These are phyloP conservation scores for Parauchenoglanis punctatus DNA, from an alignment of 2,797 vertebrate species.

Conservation along the genomic window DNA sequence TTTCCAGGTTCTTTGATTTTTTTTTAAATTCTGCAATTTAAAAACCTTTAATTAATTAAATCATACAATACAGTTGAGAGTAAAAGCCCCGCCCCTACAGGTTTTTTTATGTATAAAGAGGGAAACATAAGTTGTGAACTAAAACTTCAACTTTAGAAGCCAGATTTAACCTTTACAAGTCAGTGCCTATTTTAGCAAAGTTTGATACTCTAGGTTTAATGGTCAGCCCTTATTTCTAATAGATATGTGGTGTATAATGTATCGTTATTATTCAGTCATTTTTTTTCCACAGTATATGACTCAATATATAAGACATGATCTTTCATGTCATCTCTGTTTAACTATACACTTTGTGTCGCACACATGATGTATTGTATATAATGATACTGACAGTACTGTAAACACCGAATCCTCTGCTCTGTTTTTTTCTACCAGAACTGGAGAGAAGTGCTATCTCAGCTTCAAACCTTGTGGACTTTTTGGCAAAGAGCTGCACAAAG, in stretches of 20 bases:
- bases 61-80: not conserved
- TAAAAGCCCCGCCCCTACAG: not conserved
- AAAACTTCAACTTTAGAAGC: not conserved
- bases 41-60: not conserved
- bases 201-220: not conserved
- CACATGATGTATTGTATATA: not conserved
- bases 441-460: constrained; percentile 90
- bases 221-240: not conserved
- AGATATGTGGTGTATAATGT: not conserved
- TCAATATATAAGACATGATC: not conserved
- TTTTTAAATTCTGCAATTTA: not conserved
- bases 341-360: not conserved
- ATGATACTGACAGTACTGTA: not conserved
- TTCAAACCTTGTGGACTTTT: constrained; percentile 98
- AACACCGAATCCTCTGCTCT: not conserved
- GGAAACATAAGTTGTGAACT: not conserved
- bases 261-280: not conserved
- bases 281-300: not conserved
- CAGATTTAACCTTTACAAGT: not conserved
- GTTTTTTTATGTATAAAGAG: not conserved
- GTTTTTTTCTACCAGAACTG: constrained; percentile 46
- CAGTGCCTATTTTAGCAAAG: not conserved
- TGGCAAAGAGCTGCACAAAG: constrained; percentile 97
- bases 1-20: not conserved
- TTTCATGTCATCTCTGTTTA: not conserved